Evolutionary conservation across 37 sponge, comb jelly and placozoan genomes (phyloP).

Genomic region (Theonella swinhoei): DNA sequence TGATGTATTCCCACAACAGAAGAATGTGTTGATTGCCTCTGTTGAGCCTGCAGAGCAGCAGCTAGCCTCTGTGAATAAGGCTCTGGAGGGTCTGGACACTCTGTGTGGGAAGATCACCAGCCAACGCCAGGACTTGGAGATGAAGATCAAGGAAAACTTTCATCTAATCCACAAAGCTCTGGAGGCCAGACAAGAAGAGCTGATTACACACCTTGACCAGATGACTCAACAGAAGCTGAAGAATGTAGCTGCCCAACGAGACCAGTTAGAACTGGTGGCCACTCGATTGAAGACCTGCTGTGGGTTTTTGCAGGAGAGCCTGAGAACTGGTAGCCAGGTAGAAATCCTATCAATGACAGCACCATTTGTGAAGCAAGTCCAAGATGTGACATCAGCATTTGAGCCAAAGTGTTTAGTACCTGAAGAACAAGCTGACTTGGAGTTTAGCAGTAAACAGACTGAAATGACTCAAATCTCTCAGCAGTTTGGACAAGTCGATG

Average conservation of each 20-base stretch:
- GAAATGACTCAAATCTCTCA: not conserved
- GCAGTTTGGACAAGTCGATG: conserved; percentile 15
- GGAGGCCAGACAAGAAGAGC: conserved; percentile 27
- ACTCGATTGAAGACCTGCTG: conserved; percentile 31
- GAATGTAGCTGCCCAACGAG: conserved; percentile 25
- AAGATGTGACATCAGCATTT: conserved; percentile 14
- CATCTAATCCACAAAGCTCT: conserved; percentile 20
- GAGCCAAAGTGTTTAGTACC: conserved; percentile 1
- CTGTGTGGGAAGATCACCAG: not conserved
- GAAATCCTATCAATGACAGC: conserved; percentile 36
- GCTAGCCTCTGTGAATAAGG: no score
- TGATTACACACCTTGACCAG: not conserved
- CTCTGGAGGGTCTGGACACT: no score
- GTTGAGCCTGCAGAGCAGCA: no score
- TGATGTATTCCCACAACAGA: no score
- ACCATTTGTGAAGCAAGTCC: conserved; percentile 3
- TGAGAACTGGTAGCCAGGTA: conserved; percentile 32
- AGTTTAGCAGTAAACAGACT: not conserved
- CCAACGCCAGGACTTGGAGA: conserved; percentile 15
- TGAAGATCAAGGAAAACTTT: not conserved
- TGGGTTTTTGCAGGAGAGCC: conserved; percentile 14
- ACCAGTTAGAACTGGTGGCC: conserved; percentile 11
- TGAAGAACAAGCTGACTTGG: conserved; percentile 3
- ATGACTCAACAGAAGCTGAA: conserved; percentile 29
- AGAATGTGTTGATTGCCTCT: no score